phyloP scores from a whole-genome alignment of 2,113 vertebrate species.

The Labrus mixtus region DNA sequence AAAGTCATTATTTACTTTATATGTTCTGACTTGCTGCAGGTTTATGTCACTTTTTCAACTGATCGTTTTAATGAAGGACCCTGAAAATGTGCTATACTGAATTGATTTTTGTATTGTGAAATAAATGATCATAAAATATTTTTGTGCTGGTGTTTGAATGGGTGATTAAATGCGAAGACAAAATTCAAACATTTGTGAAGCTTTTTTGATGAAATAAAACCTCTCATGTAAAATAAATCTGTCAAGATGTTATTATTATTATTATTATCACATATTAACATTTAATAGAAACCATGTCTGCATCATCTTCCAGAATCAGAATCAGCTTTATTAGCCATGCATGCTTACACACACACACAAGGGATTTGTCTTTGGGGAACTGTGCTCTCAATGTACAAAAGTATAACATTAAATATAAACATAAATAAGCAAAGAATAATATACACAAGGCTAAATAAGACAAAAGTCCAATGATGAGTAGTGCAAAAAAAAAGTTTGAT shows the following conservation, averaged over 20 bases:
- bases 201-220: neutral
- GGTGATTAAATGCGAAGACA: neutral
- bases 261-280: no score
- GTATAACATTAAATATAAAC: no score
- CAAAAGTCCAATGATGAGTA: no score
- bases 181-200: neutral
- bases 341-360: no score
- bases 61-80: slow-evolving; percentile 23
- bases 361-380: no score
- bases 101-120: slow-evolving; percentile 21
- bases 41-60: slow-evolving; percentile 18
- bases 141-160: slow-evolving; percentile 13
- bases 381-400: no score
- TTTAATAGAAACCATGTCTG: no score
- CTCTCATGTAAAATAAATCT: neutral
- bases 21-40: slow-evolving; percentile 14
- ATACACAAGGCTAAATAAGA: no score
- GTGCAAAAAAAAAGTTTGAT: no score
- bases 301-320: no score
- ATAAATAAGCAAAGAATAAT: no score
- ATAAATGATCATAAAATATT: slow-evolving; percentile 34
- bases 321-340: no score
- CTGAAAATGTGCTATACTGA: slow-evolving; percentile 26
- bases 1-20: slow-evolving; percentile 15
- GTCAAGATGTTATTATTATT: neutral